A percentile compares a stretch with the other conserved stretches of the same genome.
Evolutionary conservation across 1,140 invertebrate species (phyloP).

Genomic region (Nasonia vitripennis): DNA sequence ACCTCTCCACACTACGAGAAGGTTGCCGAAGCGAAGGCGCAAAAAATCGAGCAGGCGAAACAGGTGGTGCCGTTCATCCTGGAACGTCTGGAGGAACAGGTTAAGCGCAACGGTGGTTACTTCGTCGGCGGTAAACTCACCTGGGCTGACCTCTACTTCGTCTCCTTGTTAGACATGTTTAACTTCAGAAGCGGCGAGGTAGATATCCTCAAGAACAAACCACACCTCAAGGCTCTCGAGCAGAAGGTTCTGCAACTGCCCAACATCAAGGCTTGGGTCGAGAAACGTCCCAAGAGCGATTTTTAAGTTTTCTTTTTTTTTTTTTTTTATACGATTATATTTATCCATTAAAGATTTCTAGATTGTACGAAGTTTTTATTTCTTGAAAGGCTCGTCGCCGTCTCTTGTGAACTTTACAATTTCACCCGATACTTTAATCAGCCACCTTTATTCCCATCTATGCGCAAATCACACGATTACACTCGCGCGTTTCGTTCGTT

Average conservation of each 20-base stretch:
- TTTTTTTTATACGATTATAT: background rate
- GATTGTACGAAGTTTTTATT: too few species aligned
- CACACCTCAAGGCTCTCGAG: conserved; percentile 47
- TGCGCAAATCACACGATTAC: too few species aligned
- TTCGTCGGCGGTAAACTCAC: conserved; percentile 28
- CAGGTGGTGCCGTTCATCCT: background rate
- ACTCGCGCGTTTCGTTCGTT: too few species aligned
- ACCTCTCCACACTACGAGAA: conserved; percentile 62
- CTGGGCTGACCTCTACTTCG: conserved; percentile 40
- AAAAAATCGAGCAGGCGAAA: conserved; percentile 52
- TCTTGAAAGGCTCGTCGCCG: too few species aligned
- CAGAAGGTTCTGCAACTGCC: conserved; percentile 7
- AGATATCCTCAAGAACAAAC: conserved; percentile 26
- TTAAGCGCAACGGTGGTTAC: conserved; percentile 21
- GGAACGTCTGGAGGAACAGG: conserved; percentile 24
- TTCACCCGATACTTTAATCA: too few species aligned
- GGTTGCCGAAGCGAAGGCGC: conserved; percentile 56
- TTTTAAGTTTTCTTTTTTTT: background rate
- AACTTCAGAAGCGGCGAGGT: background rate
- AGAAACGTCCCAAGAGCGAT: conserved; percentile 33
- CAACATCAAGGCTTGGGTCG: conserved; percentile 36
- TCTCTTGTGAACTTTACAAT: too few species aligned
- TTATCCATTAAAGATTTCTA: too few species aligned
- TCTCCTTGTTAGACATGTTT: background rate
- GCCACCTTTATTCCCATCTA: too few species aligned